phyloP scores from a whole-genome alignment of 2,113 vertebrate species.

The Mohoua ochrocephala region DNA sequence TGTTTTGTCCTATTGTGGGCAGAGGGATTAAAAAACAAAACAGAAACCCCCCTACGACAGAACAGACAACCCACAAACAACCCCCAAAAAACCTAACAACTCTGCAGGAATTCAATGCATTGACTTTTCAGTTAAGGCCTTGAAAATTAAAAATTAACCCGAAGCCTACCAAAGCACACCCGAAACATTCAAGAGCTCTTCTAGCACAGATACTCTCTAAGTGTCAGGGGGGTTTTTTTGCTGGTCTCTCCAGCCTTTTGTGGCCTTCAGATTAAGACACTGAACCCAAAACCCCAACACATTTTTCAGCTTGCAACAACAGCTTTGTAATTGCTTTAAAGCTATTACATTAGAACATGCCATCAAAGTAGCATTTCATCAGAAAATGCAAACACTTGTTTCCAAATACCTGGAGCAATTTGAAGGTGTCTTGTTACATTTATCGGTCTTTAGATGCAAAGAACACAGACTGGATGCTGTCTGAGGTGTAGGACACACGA shows the following conservation, averaged over 20 bases:
- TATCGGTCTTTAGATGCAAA: not conserved
- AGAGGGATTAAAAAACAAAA: not conserved
- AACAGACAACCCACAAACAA: not conserved
- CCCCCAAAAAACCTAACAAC: rapidly evolving
- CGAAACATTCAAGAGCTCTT: not conserved
- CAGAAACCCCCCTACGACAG: not conserved
- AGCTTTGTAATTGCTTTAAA: not conserved
- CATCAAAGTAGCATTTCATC: not conserved
- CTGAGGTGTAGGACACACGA: not conserved
- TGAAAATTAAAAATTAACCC: not conserved
- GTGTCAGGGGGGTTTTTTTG: not conserved
- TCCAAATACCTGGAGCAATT: not conserved
- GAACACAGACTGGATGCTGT: not conserved
- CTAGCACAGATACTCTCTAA: not conserved
- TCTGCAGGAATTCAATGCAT: not conserved
- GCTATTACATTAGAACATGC: not conserved
- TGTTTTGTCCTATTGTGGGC: not conserved
- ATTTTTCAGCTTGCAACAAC: not conserved
- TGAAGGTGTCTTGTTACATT: not conserved
- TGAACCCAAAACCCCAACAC: not conserved
- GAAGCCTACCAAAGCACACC: not conserved
- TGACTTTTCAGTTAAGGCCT: not conserved
- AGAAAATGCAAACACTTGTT: not conserved
- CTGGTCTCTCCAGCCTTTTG: not conserved
- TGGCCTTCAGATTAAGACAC: not conserved